A percentile compares a stretch with the other conserved stretches of the same genome.
These are phyloP conservation scores for Harpagus bidentatus DNA, from an alignment of 2,113 vertebrate genomes.

Conservation along the genomic window DNA sequence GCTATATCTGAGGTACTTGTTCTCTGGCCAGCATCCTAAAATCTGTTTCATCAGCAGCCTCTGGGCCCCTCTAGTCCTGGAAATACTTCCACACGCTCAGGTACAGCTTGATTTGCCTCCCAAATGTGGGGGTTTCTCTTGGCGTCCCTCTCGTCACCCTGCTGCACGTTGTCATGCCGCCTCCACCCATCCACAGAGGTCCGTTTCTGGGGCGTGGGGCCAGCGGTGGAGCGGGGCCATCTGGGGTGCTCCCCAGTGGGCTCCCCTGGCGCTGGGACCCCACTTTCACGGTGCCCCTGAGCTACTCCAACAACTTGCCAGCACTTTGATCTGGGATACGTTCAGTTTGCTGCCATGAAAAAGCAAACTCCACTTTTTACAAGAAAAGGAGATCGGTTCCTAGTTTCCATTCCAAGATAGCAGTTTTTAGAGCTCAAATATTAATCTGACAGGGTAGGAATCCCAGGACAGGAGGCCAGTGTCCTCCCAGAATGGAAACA, in stretches of 20 bases:
- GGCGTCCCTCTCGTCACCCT: not conserved
- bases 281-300: not conserved
- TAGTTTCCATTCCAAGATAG: not conserved
- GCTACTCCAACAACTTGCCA: not conserved
- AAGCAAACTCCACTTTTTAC: not conserved
- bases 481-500: not conserved
- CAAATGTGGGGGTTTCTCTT: rapidly evolving
- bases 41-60: not conserved
- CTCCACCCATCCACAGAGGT: not conserved
- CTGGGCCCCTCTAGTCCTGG: too few relatives aligned
- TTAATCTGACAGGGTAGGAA: not conserved
- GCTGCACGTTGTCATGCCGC: rapidly evolving
- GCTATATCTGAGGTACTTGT: rapidly evolving
- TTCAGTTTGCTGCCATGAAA: not conserved
- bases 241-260: not conserved
- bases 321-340: not conserved
- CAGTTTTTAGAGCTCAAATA: not conserved
- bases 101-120: not conserved
- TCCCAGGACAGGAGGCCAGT: not conserved
- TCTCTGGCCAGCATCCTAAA: not conserved
- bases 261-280: not conserved
- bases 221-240: rapidly evolving
- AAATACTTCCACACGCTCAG: not conserved
- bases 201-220: rapidly evolving
- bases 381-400: not conserved